Conservation (phyloP, 2,113 vertebrate species). For the Cheilinus undulatus region DNA sequence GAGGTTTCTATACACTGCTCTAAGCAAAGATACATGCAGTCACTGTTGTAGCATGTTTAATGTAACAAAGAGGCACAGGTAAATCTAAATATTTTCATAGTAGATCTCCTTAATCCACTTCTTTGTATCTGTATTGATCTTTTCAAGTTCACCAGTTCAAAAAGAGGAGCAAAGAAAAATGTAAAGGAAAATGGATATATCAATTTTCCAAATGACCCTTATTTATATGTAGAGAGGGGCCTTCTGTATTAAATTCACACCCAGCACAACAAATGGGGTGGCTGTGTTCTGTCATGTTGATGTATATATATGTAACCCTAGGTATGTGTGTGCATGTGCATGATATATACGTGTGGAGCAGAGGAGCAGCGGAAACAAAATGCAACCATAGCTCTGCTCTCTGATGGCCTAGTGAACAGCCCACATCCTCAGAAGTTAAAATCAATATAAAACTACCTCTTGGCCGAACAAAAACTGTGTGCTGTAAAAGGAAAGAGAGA, state of each 20-base stretch:
- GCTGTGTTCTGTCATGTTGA: slow-evolving; percentile 82
- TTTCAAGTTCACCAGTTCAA: slow-evolving; percentile 30
- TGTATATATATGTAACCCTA: slow-evolving; percentile 72
- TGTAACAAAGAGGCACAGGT: too few relatives aligned
- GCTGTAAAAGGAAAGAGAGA: background rate
- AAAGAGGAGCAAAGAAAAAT: slow-evolving; percentile 49
- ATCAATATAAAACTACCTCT: slow-evolving; percentile 10
- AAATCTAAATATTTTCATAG: too few relatives aligned
- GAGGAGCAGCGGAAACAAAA: slow-evolving; percentile 82
- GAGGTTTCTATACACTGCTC: background rate
- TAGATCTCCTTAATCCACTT: too few relatives aligned
- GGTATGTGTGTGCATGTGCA: slow-evolving; percentile 33
- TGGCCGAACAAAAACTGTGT: background rate
- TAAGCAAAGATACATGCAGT: background rate
- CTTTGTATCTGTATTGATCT: slow-evolving; percentile 28
- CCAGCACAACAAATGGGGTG: slow-evolving; percentile 81
- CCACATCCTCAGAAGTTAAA: slow-evolving; percentile 1
- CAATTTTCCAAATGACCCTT: slow-evolving; percentile 80
- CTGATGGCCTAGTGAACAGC: background rate
- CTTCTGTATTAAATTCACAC: slow-evolving; percentile 78
- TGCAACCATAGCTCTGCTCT: slow-evolving; percentile 67
- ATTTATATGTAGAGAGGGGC: slow-evolving; percentile 80
- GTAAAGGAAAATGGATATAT: slow-evolving; percentile 67
- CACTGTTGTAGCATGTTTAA: too few relatives aligned
- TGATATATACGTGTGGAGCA: slow-evolving; percentile 68